phyloP scores from a whole-genome alignment of 2,888 invertebrate genomes.

The Cryptus viduatorius region DNA sequence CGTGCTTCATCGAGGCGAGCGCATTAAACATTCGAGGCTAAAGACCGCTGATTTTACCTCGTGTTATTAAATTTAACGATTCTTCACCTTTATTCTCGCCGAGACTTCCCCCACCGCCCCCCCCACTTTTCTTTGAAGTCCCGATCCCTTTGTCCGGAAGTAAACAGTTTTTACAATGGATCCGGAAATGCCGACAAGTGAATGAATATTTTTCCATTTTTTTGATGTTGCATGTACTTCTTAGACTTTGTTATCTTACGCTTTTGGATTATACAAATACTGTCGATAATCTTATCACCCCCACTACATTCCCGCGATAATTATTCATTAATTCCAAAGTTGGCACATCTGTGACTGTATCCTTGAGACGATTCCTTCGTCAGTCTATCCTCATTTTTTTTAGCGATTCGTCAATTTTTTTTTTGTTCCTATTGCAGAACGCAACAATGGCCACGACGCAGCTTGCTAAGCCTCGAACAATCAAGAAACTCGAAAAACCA shows the following conservation, averaged over 20 bases:
- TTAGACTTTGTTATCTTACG: background rate
- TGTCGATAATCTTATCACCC: constrained; percentile 14
- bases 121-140: background rate
- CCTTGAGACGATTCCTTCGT: background rate
- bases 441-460: constrained; percentile 81
- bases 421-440: constrained; percentile 44
- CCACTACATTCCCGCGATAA: background rate
- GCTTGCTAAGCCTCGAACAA: constrained; percentile 86
- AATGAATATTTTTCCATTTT: background rate
- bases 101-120: background rate
- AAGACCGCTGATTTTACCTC: constrained; percentile 13
- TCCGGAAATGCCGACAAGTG: background rate
- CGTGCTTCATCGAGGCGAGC: constrained; percentile 36
- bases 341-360: background rate
- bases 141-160: constrained; percentile 36
- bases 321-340: background rate
- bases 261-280: background rate
- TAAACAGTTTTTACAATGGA: constrained; percentile 24
- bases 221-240: background rate
- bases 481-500: constrained; percentile 91
- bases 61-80: background rate
- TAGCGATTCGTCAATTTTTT: background rate
- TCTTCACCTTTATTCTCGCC: constrained; percentile 16
- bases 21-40: constrained; percentile 36
- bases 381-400: background rate